phyloP scores from a whole-genome alignment of 1,140 invertebrate genomes.

The Cydia splendana region DNA sequence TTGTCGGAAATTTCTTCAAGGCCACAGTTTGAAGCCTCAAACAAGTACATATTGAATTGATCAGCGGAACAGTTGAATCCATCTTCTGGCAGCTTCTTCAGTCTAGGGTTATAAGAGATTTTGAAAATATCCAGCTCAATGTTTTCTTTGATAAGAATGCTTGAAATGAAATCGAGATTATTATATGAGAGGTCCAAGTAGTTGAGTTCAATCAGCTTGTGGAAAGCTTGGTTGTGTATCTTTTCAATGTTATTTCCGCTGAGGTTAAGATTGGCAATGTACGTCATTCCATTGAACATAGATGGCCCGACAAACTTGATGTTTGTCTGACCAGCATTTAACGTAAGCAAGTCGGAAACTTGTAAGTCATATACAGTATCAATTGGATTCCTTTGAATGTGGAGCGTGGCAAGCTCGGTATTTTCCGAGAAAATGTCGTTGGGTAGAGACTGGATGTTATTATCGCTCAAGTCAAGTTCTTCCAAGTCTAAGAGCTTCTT shows the following conservation, averaged over 20 bases:
- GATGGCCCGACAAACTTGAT: conserved; percentile 82
- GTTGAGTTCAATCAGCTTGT: conserved; percentile 81
- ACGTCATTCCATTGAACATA: conserved; percentile 83
- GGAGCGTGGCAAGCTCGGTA: conserved; percentile 81
- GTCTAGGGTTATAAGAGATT: conserved; percentile 83
- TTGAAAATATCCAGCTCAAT: conserved; percentile 84
- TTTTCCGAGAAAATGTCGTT: conserved; percentile 81
- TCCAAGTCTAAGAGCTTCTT: conserved; percentile 81
- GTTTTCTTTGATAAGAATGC: conserved; percentile 84
- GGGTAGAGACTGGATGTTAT: conserved; percentile 81
- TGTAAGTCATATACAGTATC: conserved; percentile 77
- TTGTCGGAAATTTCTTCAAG: conserved; percentile 81
- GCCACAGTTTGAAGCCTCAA: conserved; percentile 86
- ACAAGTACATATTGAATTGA: conserved; percentile 83
- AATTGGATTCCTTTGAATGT: conserved; percentile 81
- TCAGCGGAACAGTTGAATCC: conserved; percentile 80
- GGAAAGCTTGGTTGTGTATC: conserved; percentile 85
- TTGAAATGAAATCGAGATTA: conserved; percentile 82
- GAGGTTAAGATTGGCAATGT: conserved; percentile 82
- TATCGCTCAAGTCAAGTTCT: conserved; percentile 85
- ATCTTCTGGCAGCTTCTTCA: conserved; percentile 82
- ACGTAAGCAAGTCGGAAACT: conserved; percentile 79
- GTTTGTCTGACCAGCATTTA: conserved; percentile 83
- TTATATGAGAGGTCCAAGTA: conserved; percentile 86
- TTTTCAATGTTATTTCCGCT: conserved; percentile 83